Base-by-base conservation (phyloP, 1,140 invertebrate genomes). In the Penaeus indicus region DNA sequence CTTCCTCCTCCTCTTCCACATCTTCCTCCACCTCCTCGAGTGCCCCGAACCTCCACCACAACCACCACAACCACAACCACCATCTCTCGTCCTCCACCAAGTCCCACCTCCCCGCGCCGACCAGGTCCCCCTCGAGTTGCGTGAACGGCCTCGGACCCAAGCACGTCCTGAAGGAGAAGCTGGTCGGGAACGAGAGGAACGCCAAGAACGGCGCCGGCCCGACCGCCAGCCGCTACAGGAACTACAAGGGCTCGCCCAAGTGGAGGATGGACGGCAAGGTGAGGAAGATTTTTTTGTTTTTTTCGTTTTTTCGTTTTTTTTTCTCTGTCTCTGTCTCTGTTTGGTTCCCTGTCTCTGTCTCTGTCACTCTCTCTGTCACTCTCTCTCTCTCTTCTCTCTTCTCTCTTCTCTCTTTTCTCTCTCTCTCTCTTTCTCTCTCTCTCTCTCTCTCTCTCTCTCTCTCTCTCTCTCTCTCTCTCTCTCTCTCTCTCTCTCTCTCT, bases 241-340 rank as follows among this genome's bases (percentile, higher is more conserved):
- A 88, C 72, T 88, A 88, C 81, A 84, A 64, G n/a, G 86, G 86
- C 0, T 77, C 86, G 47, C 86, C 86, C 1, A 88, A 88, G 81
- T 88, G 86, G 86, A 83, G 38, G 47, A 64, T 88, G 54, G 86
- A 88, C 80, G 86, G 81, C 21, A 83, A 80, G 86, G 86, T 88
- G 72, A 84, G 86, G 16, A 69, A 69, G 8, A 11, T 0, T 69
- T n/a, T 3, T n/a, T 0, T 21, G 1, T 21, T 27, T 22, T 3
- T 11, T n/a, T 69, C 22, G 16, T 75, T 75, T 32, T n/a, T n/a
- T 5, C 16, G n/a, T n/a, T 32, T 75, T 19, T 75, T 75, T 32
- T 72, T 72, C 19, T 8, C 16, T 27, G 25, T 0, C n/a, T 75
- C 38, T 75, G 10, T 69, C 11, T 69, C 22, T 69, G n/a, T n/a